Evolutionary conservation across 2,888 invertebrate species (phyloP).

Genomic region (Tanytarsus gracilentus): DNA sequence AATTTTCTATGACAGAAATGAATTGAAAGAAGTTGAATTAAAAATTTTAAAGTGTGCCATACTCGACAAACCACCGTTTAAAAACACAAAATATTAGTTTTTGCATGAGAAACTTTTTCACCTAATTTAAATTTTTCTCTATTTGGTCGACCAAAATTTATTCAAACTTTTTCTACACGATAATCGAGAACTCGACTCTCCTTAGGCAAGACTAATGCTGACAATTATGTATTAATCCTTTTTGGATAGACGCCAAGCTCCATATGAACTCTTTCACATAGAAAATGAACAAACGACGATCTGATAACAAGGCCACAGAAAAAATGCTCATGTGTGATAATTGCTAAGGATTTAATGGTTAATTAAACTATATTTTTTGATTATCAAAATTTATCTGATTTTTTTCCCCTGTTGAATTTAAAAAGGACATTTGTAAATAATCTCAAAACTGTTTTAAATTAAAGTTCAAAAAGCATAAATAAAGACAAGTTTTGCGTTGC

Average conservation of each 20-base stretch:
- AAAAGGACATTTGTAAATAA: not conserved
- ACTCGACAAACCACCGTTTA: no score
- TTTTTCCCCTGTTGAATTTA: not conserved
- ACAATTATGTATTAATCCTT: slow-evolving; percentile 28
- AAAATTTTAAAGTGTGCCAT: no score
- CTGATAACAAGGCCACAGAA: slow-evolving; percentile 6
- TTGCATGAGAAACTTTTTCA: no score
- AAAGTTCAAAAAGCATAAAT: no score
- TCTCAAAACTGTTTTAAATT: no score
- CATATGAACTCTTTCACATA: not conserved
- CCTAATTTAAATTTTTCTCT: no score
- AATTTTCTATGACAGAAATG: no score
- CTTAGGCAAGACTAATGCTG: slow-evolving; percentile 17
- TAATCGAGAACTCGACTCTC: not conserved
- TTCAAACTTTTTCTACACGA: slow-evolving; percentile 12
- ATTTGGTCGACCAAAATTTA: no score
- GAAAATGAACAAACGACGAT: slow-evolving; percentile 18
- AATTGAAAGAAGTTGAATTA: no score
- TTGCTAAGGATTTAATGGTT: slow-evolving; percentile 28
- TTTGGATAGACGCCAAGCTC: slow-evolving; percentile 27
- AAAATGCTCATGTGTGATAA: slow-evolving; percentile 19
- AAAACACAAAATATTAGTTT: no score
- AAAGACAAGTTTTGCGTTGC: no score
- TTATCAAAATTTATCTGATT: not conserved
- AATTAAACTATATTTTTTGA: slow-evolving; percentile 12